Evolutionary conservation across 2,797 vertebrate species (phyloP), one percentile per base, ranked within the genome.

Genomic region (Enteromius anoplus): DNA sequence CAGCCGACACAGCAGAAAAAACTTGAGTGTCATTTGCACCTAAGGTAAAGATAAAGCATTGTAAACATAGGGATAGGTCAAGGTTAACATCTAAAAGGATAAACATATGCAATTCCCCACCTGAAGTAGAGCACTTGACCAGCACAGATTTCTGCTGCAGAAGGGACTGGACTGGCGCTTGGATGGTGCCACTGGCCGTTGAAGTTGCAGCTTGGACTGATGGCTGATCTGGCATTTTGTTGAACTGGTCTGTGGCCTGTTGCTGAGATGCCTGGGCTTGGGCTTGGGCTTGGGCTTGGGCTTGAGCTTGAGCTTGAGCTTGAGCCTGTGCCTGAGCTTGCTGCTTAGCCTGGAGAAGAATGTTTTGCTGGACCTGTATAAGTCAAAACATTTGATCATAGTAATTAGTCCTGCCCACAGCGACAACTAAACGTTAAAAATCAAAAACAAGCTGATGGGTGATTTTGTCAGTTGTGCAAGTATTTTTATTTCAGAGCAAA

Each of bases 261-360:
- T 87, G 58, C 75, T 86, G 92, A 64, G 76, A 65, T 84, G 78
- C 82, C 58, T 87, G 89, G 66, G 87, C 69, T 76, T 88, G 55
- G 21, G 51, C 51, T 8, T 53, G 92, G 37, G 32, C 32, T 2
- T 34, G 34, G 0, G 34, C 34, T 5, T 34, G 34, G 4, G 37
- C 66, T 9, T 92, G 90, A 0, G 55, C 55, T 32, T 34, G 34
- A 4, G 34, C 34, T 5, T 34, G 34, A 34, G 37, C 66, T 9
- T 92, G 90, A 0, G 55, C 55, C 1, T 60, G 92, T 55, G 86
- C 69, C 75, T 88, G 88, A n/a, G 47, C 66, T n/a, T 92, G 90
- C 69, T 95, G 96, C 89, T 97, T 96, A 73, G 93, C 91, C 88
- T 97, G 96, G 55, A 97, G 90, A 80, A 98, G 90, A 81, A 97